These are phyloP conservation scores for Aphelinus certus DNA, from an alignment of 1,140 invertebrate genomes.

Conservation along the genomic window DNA sequence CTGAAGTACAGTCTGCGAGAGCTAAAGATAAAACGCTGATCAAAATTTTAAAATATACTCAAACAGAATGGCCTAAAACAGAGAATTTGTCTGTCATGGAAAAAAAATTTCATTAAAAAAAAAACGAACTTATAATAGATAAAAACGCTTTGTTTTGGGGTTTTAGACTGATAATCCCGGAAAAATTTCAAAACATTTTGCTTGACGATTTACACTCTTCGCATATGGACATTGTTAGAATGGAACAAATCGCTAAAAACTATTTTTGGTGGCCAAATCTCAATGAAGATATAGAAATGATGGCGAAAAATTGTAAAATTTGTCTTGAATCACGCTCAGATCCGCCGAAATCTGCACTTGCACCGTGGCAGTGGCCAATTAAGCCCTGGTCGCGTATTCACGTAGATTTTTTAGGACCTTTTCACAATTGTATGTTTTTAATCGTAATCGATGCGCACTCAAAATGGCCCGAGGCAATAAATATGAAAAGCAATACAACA, in stretches of 20 bases:
- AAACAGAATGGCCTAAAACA: conserved; percentile 22
- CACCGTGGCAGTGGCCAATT: neutral
- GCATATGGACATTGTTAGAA: conserved; percentile 35
- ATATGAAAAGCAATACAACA: conserved; percentile 21
- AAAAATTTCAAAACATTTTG: neutral
- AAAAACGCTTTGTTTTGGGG: conserved; percentile 41
- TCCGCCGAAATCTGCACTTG: conserved; percentile 30
- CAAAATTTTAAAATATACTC: conserved; percentile 12
- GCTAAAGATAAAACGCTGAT: conserved; percentile 18
- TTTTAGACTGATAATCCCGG: conserved; percentile 48
- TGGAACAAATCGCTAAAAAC: conserved; percentile 44
- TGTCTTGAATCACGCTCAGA: neutral
- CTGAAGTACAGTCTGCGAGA: conserved; percentile 14
- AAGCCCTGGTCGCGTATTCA: conserved; percentile 32
- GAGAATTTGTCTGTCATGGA: neutral
- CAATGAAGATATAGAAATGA: conserved; percentile 50
- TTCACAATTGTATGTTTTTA: conserved; percentile 36
- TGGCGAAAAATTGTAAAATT: neutral
- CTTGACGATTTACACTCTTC: conserved; percentile 8
- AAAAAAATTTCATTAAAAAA: conserved; percentile 11
- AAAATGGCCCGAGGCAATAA: conserved; percentile 8
- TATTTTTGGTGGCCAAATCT: conserved; percentile 57
- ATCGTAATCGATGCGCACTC: too few species aligned
- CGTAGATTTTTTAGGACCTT: conserved; percentile 52
- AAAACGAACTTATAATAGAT: conserved; percentile 30